A percentile compares a stretch with the other conserved stretches of the same genome.
These are phyloP conservation scores for Barnardius zonarius DNA, from an alignment of 2,113 vertebrate genomes.

Conservation along the genomic window DNA sequence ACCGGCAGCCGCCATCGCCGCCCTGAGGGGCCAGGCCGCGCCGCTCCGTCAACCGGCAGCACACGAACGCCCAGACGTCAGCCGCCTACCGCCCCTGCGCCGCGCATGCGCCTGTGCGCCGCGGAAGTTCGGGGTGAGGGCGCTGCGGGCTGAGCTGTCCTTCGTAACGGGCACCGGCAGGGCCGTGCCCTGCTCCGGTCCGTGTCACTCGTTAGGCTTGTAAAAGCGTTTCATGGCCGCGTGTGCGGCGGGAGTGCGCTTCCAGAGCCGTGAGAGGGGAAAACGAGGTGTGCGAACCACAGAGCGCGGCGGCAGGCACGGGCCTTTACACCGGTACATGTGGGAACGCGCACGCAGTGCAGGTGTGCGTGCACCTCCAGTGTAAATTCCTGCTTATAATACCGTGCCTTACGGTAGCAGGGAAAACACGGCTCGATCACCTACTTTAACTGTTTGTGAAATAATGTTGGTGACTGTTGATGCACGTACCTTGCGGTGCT, in stretches of 20 bases:
- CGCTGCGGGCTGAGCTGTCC: accelerated
- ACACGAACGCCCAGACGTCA: neutral
- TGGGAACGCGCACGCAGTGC: neutral
- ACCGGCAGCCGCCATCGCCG: conserved; percentile 31
- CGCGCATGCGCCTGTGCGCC: neutral
- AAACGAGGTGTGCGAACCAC: accelerated
- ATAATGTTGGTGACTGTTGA: accelerated
- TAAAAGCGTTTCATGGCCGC: accelerated
- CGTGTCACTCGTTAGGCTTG: accelerated
- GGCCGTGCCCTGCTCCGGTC: accelerated
- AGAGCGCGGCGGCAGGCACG: accelerated
- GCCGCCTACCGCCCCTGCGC: neutral
- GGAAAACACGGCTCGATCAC: neutral
- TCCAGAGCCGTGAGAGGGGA: accelerated
- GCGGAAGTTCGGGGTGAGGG: neutral
- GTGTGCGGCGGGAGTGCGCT: accelerated
- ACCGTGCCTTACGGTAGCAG: accelerated
- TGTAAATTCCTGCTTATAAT: accelerated
- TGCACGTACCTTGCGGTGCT: accelerated
- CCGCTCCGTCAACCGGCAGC: neutral
- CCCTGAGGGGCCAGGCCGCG: neutral
- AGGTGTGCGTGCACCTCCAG: neutral
- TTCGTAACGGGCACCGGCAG: neutral
- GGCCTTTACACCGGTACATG: accelerated
- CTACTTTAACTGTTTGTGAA: neutral